Evolutionary conservation across 1,140 invertebrate genomes (phyloP).

Genomic region (Macrostomum lignano): DNA sequence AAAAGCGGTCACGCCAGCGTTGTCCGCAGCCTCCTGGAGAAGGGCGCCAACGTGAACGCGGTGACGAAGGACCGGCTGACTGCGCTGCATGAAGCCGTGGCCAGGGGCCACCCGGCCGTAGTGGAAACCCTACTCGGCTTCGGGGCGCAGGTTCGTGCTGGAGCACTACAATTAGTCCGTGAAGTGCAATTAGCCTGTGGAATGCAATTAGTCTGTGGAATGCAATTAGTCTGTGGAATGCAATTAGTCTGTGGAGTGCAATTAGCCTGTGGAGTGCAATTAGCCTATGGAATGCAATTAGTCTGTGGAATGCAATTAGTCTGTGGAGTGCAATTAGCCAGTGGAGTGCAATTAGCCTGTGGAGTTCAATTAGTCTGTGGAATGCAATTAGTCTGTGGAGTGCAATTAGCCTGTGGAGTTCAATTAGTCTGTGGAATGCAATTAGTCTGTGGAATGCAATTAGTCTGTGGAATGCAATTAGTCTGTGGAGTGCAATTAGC

Average conservation of each 20-base stretch:
- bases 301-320: not conserved
- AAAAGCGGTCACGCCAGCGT: constrained; percentile 64
- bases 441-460: too few species aligned
- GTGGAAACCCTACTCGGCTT: constrained; percentile 81
- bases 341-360: constrained; percentile 1
- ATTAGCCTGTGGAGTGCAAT: too few species aligned
- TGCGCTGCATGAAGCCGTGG: constrained; percentile 88
- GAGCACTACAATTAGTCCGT: constrained; percentile 40
- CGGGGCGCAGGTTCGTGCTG: constrained; percentile 75
- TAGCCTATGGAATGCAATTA: not conserved
- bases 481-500: too few species aligned
- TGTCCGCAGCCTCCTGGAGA: constrained; percentile 69
- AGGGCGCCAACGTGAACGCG: constrained; percentile 77
- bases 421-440: not conserved
- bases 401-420: not conserved
- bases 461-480: too few species aligned
- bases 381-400: not conserved
- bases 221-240: too few species aligned
- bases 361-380: not conserved
- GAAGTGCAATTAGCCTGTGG: too few species aligned
- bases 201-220: too few species aligned
- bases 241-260: too few species aligned
- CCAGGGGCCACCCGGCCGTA: constrained; percentile 67
- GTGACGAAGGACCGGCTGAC: constrained; percentile 86
- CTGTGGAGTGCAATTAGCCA: not conserved